phyloP scores from a whole-genome alignment of 2,888 invertebrate species.

The Cryptocephalus primarius region DNA sequence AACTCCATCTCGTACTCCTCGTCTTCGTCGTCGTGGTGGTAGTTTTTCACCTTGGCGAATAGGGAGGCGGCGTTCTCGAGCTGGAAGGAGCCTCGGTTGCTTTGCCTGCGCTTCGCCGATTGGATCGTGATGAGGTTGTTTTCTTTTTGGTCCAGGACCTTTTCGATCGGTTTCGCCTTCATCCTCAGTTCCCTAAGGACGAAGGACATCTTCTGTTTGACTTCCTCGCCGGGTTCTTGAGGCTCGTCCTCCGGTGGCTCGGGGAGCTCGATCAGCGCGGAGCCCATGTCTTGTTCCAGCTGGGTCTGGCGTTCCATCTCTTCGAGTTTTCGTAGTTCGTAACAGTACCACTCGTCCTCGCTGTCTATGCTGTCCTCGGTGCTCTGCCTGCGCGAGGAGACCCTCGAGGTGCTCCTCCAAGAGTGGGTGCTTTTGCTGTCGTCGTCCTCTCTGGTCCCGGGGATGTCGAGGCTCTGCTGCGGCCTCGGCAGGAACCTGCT shows the following conservation, averaged over 20 bases:
- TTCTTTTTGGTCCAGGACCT: conserved; percentile 33
- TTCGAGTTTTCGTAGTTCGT: conserved; percentile 76
- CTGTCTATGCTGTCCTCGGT: conserved; percentile 89
- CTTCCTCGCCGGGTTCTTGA: conserved; percentile 54
- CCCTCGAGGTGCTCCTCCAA: conserved; percentile 73
- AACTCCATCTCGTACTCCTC: conserved; percentile 10
- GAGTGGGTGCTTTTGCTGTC: conserved; percentile 81
- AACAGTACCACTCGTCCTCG: conserved; percentile 89
- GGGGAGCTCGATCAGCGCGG: conserved; percentile 48
- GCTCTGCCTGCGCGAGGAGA: conserved; percentile 78
- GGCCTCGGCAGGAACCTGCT: conserved; percentile 55
- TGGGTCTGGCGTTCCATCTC: conserved; percentile 71
- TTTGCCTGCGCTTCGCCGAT: conserved; percentile 31
- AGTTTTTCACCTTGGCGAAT: conserved; percentile 42
- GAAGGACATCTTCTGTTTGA: conserved; percentile 70
- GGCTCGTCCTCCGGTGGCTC: conserved; percentile 41
- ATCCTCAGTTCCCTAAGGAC: conserved; percentile 66
- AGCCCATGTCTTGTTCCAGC: conserved; percentile 50
- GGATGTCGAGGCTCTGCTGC: conserved; percentile 73
- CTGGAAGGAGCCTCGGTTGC: conserved; percentile 22
- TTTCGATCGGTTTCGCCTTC: conserved; percentile 45
- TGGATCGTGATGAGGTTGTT: conserved; percentile 31
- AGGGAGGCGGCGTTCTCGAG: conserved; percentile 31
- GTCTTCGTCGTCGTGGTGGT: conserved; percentile 35
- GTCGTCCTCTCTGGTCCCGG: conserved; percentile 66